Base-by-base conservation (phyloP, 2,797 vertebrate genomes). In the Sorex maritimensis region DNA sequence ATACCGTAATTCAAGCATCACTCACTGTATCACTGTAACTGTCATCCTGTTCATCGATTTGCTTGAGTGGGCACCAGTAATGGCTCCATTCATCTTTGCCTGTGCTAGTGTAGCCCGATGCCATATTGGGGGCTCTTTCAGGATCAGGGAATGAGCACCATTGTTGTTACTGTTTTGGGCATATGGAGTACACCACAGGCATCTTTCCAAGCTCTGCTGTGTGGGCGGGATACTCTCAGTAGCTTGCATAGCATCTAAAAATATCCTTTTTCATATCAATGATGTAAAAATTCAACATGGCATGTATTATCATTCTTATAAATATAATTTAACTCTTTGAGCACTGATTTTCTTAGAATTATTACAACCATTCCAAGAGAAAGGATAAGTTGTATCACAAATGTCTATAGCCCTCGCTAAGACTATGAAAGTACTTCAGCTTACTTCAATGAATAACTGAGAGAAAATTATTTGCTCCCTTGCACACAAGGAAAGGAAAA, bases 351-450 rank as follows among this genome's bases (percentile, higher is more conserved):
- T 21, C 63, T 82, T 58, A 58, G 34, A 44, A n/a, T 49, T 7
- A 84, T 21, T 55, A 95, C 61, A 46, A 1, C 6, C 24, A 26
- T 65, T 92, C 69, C 80, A 72, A 14, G 78, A 68, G 2, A 86
- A 93, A 68, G 10, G 4, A 30, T 52, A 84, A 72, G 1, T 4
- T 21, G 6, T 49, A 65, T 28, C 6, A 13, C 15, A 23, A 78
- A 17, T 81, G 17, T 0, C 17, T n/a, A 24, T 7, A 52, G 67
- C 55, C 7, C 79, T 74, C 1, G 73, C 68, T 38, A 75, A 86
- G 30, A 95, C 79, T 81, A 75, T 44, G 41, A 68, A 93, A 94
- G 86, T 80, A 46, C 8, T 81, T 67, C 6, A 65, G 3, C 8
- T 82, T 17, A 26, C n/a, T 80, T 86, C 46, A 41, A 49, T 10